Evolutionary conservation across 2,797 vertebrate species (phyloP), one percentile per base, ranked within the genome.

Genomic region (Schizopygopsis malacanthus): DNA sequence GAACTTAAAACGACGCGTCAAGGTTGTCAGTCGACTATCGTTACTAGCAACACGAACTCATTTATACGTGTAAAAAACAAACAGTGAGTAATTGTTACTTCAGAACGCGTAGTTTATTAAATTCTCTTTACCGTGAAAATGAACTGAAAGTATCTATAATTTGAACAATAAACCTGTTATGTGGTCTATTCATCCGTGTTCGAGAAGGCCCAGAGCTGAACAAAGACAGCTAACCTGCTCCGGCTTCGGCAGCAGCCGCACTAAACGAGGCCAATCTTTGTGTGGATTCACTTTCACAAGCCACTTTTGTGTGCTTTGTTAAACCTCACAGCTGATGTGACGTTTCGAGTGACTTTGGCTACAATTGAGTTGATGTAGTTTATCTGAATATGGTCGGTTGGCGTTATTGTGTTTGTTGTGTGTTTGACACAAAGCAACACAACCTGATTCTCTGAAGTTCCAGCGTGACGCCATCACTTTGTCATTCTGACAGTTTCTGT

Each of bases 261-360:
- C 41, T 33, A 47, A 73, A 73, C 81, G 54, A 59, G 52, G 69
- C 84, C 67, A 28, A 85, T 41, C 70, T 78, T 52, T 78, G 72
- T 75, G 73, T 78, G 59, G 28, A 84, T 72, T 79, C 83, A 80
- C 76, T 50, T 72, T 73, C 52, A 82, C 67, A 28, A 28, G 52
- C 18, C 65, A 80, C 76, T 80, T 50, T 73, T 85, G 84, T 80
- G 76, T 28, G 56, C 54, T 85, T 85, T 85, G 84, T 85, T 80
- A 20, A 22, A 52, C 43, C 54, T 73, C 78, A 13, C 73, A 72
- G 67, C 54, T 81, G 69, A 63, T 47, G 67, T 50, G 77, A 84
- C 73, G 22, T 70, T 78, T 72, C 77, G 39, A 73, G 77, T 50
- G 50, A 72, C 77, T 80, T 63, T 37, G 39, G 37, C 65, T 47